These are phyloP conservation scores for Diceros bicornis DNA, from an alignment of 2,797 vertebrate species.

Conservation along the genomic window DNA sequence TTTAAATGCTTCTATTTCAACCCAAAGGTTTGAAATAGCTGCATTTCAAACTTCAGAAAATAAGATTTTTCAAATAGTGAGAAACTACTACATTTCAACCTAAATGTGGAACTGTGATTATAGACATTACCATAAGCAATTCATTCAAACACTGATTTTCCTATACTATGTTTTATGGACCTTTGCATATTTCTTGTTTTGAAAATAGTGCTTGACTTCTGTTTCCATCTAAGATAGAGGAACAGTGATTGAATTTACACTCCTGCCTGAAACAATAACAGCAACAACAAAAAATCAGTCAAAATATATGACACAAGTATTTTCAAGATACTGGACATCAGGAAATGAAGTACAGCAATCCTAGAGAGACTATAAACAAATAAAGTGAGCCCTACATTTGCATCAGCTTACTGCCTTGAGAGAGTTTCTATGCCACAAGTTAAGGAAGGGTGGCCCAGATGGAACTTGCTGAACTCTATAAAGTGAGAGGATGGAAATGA, in stretches of 20 bases:
- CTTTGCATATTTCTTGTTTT: neutral
- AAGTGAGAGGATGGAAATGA: neutral
- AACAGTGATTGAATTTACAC: neutral
- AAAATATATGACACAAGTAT: neutral
- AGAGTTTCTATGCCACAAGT: neutral
- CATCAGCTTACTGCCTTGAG: neutral
- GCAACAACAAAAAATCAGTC: neutral
- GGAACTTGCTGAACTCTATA: neutral
- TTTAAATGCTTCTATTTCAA: neutral
- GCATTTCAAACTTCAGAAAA: slow-evolving; percentile 15
- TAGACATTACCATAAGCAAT: neutral
- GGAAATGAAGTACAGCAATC: neutral
- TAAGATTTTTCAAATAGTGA: neutral
- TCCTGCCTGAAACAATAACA: neutral
- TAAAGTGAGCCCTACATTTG: neutral
- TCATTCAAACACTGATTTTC: neutral
- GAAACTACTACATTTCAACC: neutral
- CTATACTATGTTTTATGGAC: neutral
- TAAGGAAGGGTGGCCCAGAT: neutral
- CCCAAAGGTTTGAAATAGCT: neutral
- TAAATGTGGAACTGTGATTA: neutral
- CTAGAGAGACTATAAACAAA: neutral
- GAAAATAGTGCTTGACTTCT: neutral
- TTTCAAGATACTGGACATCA: neutral
- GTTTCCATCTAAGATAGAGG: neutral